These are phyloP conservation scores for Parazoanthus swiftii DNA, from an alignment of 92 coral and sea anemone genomes.

Conservation along the genomic window DNA sequence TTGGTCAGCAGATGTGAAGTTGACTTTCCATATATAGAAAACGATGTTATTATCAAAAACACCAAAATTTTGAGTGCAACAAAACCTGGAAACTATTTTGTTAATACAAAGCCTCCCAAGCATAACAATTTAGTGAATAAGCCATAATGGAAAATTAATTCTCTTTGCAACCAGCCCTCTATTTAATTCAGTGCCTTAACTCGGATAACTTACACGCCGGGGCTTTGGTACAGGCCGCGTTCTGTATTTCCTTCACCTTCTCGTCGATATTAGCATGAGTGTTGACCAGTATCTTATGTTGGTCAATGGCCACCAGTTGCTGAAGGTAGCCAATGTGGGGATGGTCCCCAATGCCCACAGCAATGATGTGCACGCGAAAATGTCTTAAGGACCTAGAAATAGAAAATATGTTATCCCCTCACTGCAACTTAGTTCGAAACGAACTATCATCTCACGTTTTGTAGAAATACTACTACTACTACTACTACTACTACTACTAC, in stretches of 20 bases:
- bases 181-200: neutral
- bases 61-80: too few species aligned
- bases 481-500: too few species aligned
- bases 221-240: neutral
- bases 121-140: neutral
- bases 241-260: neutral
- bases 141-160: neutral
- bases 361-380: slow-evolving; percentile 1
- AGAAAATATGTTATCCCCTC: neutral
- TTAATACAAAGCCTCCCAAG: too few species aligned
- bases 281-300: neutral
- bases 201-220: slow-evolving; percentile 18
- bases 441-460: neutral
- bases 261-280: neutral
- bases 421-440: neutral
- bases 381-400: neutral
- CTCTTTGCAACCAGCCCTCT: neutral
- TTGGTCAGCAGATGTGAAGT: too few species aligned
- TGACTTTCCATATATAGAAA: too few species aligned
- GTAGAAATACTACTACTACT: too few species aligned
- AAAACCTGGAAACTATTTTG: too few species aligned
- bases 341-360: neutral
- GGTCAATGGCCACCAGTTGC: neutral
- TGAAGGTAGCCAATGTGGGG: neutral
- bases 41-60: too few species aligned